phyloP scores from a whole-genome alignment of 2,797 vertebrate genomes.

The Hirundo rustica region DNA sequence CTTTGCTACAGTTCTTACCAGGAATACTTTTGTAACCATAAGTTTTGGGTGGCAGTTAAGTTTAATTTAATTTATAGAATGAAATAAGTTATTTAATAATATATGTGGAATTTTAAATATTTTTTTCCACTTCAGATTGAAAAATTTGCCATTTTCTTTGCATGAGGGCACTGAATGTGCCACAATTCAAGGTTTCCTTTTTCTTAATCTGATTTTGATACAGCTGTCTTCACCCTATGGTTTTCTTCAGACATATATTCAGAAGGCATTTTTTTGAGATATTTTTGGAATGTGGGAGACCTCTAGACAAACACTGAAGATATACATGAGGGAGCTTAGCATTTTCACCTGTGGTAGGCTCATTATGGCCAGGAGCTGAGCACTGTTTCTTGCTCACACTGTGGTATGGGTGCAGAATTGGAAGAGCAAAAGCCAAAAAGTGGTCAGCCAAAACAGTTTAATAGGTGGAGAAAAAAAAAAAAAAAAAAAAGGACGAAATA shows the following conservation, averaged over 20 bases:
- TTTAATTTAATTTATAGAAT: not conserved
- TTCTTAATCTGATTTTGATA: not conserved
- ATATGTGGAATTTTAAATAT: not conserved
- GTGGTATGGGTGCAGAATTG: rapidly evolving
- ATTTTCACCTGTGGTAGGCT: not conserved
- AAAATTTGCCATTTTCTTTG: not conserved
- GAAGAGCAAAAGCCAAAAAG: not conserved
- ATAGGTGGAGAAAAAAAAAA: not conserved
- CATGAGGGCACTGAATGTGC: not conserved
- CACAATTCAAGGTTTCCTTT: not conserved
- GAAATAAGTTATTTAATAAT: not conserved
- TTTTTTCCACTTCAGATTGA: not conserved
- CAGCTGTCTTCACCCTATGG: not conserved
- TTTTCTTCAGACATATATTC: not conserved
- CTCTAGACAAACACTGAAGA: not conserved
- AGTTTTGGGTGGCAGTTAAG: not conserved
- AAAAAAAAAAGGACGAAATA: not conserved
- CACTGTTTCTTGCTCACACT: not conserved
- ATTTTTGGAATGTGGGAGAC: not conserved
- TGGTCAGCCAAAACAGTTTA: not conserved
- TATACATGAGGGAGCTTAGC: rapidly evolving
- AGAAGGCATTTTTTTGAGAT: not conserved
- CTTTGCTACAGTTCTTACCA: not conserved
- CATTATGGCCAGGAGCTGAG: rapidly evolving
- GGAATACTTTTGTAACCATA: not conserved